phyloP scores from a whole-genome alignment of 2,797 vertebrate genomes.

The Leptodactylus fallax region DNA sequence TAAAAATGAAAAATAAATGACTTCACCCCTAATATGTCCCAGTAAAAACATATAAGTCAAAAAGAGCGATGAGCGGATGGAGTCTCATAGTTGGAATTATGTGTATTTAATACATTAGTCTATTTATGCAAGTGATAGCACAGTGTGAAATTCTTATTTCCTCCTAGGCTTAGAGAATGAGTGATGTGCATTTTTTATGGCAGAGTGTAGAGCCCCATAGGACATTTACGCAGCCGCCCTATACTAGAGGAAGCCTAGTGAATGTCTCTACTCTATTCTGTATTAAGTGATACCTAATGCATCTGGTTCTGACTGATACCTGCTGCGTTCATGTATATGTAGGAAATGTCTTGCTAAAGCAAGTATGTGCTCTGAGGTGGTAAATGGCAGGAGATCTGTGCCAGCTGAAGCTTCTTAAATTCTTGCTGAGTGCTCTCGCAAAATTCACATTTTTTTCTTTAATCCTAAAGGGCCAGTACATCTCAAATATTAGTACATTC shows the following conservation, averaged over 20 bases:
- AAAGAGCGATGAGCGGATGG: conserved; percentile 4
- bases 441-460: not conserved
- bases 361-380: not conserved
- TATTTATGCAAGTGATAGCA: conserved; percentile 26
- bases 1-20: not conserved
- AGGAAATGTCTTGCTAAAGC: conserved; percentile 2
- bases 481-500: not conserved
- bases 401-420: conserved; percentile 10
- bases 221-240: not conserved
- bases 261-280: not conserved
- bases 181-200: conserved; percentile 24
- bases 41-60: conserved; percentile 12
- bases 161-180: not conserved
- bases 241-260: not conserved
- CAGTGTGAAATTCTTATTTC: conserved; percentile 5
- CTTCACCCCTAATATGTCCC: conserved; percentile 4
- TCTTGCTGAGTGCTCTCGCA: not conserved
- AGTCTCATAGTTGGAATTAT: not conserved
- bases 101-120: conserved; percentile 5
- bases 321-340: conserved; percentile 18
- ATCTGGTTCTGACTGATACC: not conserved
- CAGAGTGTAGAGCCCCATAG: not conserved
- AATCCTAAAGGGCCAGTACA: not conserved
- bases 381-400: conserved; percentile 1
- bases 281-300: conserved; percentile 35